phyloP scores from a whole-genome alignment of 2,797 vertebrate genomes.

The Aerospiza tachiro region DNA sequence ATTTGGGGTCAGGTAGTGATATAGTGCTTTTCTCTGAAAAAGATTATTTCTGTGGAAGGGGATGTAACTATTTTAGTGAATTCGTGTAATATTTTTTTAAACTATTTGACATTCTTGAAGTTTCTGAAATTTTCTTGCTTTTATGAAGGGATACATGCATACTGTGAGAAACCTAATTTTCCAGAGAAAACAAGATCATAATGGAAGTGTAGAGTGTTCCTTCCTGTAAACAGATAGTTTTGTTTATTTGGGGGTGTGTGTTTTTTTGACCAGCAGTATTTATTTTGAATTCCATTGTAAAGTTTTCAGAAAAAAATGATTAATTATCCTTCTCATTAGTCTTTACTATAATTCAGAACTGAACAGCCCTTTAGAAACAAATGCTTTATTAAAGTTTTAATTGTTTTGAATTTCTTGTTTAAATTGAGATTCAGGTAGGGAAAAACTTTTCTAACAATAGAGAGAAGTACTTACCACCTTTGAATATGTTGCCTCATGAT shows the following conservation, averaged over 20 bases:
- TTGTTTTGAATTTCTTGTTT: background rate
- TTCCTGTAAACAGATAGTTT: background rate
- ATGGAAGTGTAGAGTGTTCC: background rate
- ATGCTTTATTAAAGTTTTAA: background rate
- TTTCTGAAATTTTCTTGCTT: background rate
- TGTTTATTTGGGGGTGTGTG: background rate
- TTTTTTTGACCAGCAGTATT: background rate
- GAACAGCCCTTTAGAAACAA: background rate
- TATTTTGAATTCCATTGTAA: background rate
- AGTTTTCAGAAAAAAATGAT: background rate
- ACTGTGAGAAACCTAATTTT: background rate
- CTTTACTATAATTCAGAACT: background rate
- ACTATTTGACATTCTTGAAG: background rate
- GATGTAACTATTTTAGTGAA: background rate
- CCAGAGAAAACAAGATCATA: background rate
- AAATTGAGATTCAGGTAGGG: background rate
- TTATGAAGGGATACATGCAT: background rate
- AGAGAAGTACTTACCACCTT: background rate
- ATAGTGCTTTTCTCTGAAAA: background rate
- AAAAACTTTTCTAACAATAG: background rate
- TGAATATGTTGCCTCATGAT: background rate
- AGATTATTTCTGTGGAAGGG: background rate
- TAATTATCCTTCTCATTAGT: background rate
- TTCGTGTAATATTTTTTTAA: background rate
- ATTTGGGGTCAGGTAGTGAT: background rate